A percentile compares a stretch with the other conserved stretches of the same genome.
phyloP scores from a whole-genome alignment of 1,140 invertebrate species.

The Spodoptera frugiperda region DNA sequence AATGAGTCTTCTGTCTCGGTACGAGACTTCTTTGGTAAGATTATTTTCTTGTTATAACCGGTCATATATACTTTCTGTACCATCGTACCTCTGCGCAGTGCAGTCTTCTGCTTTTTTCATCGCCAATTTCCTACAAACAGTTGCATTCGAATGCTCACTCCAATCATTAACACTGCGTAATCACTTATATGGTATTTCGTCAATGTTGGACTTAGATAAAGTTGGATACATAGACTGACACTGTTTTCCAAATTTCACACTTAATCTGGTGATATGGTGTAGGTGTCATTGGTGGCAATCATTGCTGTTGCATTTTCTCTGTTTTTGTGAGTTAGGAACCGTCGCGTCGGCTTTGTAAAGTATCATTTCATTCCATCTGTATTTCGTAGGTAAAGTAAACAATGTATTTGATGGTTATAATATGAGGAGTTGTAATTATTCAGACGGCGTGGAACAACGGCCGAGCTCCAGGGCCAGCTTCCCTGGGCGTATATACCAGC shows the following conservation, averaged over 20 bases:
- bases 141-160: conserved; percentile 15
- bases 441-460: conserved; percentile 65
- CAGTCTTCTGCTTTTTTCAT: conserved; percentile 1
- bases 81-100: not conserved
- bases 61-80: not conserved
- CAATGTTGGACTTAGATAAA: too few species aligned
- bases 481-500: conserved; percentile 76
- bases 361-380: too few species aligned
- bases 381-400: too few species aligned
- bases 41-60: conserved; percentile 22
- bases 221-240: not conserved
- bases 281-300: not conserved
- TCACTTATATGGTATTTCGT: not conserved
- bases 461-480: conserved; percentile 70
- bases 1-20: conserved; percentile 45
- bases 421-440: not conserved
- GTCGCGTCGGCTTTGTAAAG: not conserved
- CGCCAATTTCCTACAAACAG: not conserved
- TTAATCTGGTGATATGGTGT: not conserved
- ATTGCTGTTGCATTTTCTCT: not conserved
- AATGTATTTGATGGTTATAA: not conserved
- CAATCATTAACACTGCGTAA: not conserved
- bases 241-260: not conserved
- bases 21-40: conserved; percentile 47
- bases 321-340: not conserved